These are phyloP conservation scores for Lathamus discolor DNA, from an alignment of 2,113 vertebrate species.

Conservation along the genomic window DNA sequence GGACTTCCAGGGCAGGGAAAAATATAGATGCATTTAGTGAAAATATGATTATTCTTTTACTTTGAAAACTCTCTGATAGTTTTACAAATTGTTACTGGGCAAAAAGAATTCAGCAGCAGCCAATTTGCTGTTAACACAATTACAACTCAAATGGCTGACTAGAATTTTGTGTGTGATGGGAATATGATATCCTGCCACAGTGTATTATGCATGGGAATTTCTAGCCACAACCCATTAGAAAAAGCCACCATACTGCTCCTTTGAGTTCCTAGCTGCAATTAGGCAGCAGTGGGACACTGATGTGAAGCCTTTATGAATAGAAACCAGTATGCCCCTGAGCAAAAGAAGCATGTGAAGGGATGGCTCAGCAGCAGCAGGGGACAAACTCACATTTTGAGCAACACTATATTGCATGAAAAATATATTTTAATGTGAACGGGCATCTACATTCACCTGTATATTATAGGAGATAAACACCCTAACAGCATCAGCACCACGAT, in stretches of 20 bases:
- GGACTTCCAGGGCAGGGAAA: not conserved
- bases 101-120: not conserved
- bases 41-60: not conserved
- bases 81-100: slow-evolving; percentile 18
- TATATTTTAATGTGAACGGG: slow-evolving; percentile 5
- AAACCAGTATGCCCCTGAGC: slow-evolving; percentile 52
- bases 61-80: not conserved
- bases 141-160: not conserved
- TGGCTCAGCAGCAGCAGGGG: slow-evolving; percentile 23
- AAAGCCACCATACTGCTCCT: slow-evolving; percentile 21
- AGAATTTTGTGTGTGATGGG: slow-evolving; percentile 16
- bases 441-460: not conserved
- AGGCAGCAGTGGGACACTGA: slow-evolving; percentile 47
- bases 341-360: not conserved
- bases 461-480: not conserved
- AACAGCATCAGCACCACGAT: not conserved
- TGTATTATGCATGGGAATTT: slow-evolving; percentile 17
- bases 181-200: slow-evolving; percentile 32
- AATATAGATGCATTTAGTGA: not conserved
- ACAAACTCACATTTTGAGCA: not conserved
- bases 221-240: slow-evolving; percentile 32
- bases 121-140: slow-evolving; percentile 48
- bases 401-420: not conserved
- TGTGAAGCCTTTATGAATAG: slow-evolving; percentile 28
- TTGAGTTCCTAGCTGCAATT: slow-evolving; percentile 40